phyloP scores from a whole-genome alignment of 1,140 invertebrate genomes.

The Zaprionus taronus region DNA sequence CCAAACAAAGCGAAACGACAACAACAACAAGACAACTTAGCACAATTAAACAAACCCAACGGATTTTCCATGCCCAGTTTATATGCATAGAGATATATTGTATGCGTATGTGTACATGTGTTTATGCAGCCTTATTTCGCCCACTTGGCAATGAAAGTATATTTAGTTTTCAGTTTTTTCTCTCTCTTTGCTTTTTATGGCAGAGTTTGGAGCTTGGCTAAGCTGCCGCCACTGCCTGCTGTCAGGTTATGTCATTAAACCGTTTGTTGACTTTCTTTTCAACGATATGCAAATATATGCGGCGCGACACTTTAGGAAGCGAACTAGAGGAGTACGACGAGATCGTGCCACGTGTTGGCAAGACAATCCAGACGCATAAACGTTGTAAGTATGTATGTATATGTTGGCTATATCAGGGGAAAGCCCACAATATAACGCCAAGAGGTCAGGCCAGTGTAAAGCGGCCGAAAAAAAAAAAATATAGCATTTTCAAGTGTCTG shows the following conservation, averaged over 20 bases:
- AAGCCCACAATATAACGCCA: slow-evolving; percentile 31
- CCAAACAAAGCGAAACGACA: slow-evolving; percentile 54
- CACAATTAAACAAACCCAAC: slow-evolving; percentile 65
- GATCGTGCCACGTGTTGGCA: slow-evolving; percentile 42
- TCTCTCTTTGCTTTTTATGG: slow-evolving; percentile 10
- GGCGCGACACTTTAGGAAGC: slow-evolving; percentile 7
- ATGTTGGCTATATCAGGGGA: slow-evolving; percentile 16
- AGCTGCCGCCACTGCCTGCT: background rate
- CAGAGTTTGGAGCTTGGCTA: slow-evolving; percentile 14
- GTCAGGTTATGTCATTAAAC: slow-evolving; percentile 67
- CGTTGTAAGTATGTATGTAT: background rate
- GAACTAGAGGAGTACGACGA: slow-evolving; percentile 6
- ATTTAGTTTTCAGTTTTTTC: slow-evolving; percentile 21
- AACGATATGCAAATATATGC: slow-evolving; percentile 67
- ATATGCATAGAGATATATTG: slow-evolving; percentile 8
- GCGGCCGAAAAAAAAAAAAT: slow-evolving; percentile 20
- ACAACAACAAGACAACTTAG: slow-evolving; percentile 60
- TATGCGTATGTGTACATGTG: background rate
- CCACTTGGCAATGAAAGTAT: slow-evolving; percentile 70
- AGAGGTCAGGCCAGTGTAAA: slow-evolving; percentile 43
- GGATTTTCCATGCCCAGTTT: slow-evolving; percentile 64
- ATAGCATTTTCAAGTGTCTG: slow-evolving; percentile 35
- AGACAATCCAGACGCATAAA: slow-evolving; percentile 4
- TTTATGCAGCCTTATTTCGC: slow-evolving; percentile 11
- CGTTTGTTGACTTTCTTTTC: slow-evolving; percentile 77